phyloP scores from a whole-genome alignment of 2,113 vertebrate species.

The Lycocorax pyrrhopterus region DNA sequence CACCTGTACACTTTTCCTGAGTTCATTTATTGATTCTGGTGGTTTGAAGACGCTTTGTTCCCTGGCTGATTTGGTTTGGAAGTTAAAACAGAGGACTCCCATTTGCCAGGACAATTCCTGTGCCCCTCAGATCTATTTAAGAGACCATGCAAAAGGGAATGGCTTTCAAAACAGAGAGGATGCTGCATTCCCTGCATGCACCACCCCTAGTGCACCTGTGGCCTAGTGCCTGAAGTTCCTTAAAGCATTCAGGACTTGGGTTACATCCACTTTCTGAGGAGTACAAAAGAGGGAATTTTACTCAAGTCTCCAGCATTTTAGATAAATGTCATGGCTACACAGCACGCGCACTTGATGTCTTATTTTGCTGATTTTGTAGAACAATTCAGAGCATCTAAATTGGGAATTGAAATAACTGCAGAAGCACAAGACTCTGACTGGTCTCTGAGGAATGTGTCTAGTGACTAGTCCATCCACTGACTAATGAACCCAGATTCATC shows the following conservation, averaged over 20 bases:
- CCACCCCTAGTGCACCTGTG: neutral
- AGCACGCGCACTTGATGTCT: neutral
- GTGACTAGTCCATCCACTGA: neutral
- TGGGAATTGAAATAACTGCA: neutral
- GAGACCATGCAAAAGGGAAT: neutral
- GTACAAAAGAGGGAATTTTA: neutral
- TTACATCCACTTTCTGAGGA: neutral
- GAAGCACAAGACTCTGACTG: neutral
- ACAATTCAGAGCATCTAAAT: neutral
- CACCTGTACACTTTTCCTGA: neutral
- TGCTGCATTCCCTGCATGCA: neutral
- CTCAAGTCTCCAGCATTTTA: neutral
- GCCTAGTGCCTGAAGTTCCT: neutral
- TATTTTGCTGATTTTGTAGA: neutral
- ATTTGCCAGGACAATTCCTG: neutral
- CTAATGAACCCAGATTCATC: neutral
- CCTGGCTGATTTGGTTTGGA: neutral
- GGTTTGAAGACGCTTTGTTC: neutral
- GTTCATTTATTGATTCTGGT: neutral
- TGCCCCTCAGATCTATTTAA: neutral
- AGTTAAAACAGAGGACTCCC: neutral
- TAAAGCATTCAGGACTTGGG: neutral
- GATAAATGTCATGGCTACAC: neutral
- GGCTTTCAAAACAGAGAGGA: neutral
- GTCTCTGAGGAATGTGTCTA: neutral